Evolutionary conservation across 2,888 invertebrate genomes (phyloP), one percentile per base, ranked within the genome.

Genomic region (Aplocera efformata): DNA sequence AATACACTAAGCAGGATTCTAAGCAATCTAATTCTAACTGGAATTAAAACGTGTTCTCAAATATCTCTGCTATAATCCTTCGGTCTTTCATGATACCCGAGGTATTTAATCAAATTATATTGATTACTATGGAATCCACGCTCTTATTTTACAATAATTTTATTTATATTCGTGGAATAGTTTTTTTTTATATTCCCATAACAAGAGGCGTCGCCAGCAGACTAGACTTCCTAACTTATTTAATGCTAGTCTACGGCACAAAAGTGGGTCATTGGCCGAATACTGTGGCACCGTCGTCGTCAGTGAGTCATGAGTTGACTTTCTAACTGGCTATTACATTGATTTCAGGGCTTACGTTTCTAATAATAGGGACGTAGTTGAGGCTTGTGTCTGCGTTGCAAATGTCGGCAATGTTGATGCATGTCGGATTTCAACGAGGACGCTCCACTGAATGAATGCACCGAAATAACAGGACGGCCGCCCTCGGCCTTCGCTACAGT

Each of bases 241-340:
- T 46, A 56, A 53, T 53, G 38, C 58, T 49, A 66, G 63, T 63
- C 58, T 61, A 64, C 63, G 57, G 60, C 66, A 66, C 56, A 68
- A 52, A 82, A 82, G 69, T 85, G 64, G 85, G 83, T 83, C 84
- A 79, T 76, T 82, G 84, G 77, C 84, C 85, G 81, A 81, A 79
- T 77, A 77, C 73, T 67, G 62, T 63, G 59, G 56, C 67, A 70
- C 63, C 10, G 27, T 26, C 41, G 34, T 17, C 67, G 68, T 61
- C 64, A 67, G 66, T 83, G 82, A 82, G 66, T 82, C 79, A 81
- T 66, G 57, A 58, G 62, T 73, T 75, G 67, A 66, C 67, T 72
- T 70, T 67, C 71, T 68, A 68, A 61, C 63, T 60, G 57, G 51
- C 60, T 51, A 64, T 63, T 68, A 65, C 60, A 64, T 65, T 56